These are phyloP conservation scores for Macrochelys suwanniensis DNA, from an alignment of 2,797 vertebrate species.

Conservation along the genomic window DNA sequence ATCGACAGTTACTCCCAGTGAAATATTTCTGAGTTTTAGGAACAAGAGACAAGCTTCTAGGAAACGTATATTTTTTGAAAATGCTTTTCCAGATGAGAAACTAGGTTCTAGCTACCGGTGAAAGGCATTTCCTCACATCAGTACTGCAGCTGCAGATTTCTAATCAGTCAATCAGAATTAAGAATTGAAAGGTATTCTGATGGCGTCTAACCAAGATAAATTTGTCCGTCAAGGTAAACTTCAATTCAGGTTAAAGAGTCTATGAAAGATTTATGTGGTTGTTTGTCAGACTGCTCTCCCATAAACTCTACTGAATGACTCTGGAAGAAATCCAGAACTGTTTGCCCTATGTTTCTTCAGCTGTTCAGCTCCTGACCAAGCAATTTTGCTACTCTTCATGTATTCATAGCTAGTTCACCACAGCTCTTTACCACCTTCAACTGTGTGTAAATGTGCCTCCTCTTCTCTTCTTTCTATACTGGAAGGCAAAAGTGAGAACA, in stretches of 20 bases:
- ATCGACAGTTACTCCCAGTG: neutral
- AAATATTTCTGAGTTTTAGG: neutral
- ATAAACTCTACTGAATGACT: neutral
- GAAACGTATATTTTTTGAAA: accelerated
- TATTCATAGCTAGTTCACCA: neutral
- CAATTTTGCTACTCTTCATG: neutral
- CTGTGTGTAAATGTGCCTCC: neutral
- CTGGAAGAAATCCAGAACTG: neutral
- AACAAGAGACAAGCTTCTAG: neutral
- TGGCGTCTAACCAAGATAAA: neutral
- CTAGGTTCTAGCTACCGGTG: neutral
- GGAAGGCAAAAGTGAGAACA: slow-evolving; percentile 11
- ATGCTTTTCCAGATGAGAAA: neutral
- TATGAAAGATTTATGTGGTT: neutral
- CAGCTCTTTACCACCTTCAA: neutral
- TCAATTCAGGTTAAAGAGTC: neutral
- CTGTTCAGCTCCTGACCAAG: neutral
- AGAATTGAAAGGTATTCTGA: neutral
- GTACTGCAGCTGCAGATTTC: neutral
- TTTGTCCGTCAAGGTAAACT: neutral
- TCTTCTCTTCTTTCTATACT: neutral
- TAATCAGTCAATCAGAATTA: neutral
- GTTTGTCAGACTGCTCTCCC: neutral
- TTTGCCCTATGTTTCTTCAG: neutral
- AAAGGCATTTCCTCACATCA: neutral